A percentile compares a stretch with the other conserved stretches of the same genome.
Conservation (phyloP, 2,888 invertebrate species). For the Drosophila mettleri region DNA sequence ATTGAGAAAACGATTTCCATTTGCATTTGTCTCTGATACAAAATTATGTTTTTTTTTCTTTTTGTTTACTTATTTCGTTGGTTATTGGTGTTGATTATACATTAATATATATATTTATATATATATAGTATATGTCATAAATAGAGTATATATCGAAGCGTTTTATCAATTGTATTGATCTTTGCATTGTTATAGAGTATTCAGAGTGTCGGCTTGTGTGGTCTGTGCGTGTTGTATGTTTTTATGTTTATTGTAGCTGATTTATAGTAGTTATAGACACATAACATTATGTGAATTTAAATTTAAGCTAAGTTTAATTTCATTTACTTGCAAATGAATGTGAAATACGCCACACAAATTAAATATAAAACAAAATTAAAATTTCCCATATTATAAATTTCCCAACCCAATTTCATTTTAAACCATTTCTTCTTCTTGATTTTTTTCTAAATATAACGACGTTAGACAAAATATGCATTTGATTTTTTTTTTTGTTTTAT, state of each 20-base stretch:
- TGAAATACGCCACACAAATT: slow-evolving; percentile 54
- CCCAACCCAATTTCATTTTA: slow-evolving; percentile 45
- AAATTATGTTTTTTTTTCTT: slow-evolving; percentile 31
- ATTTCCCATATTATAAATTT: slow-evolving; percentile 13
- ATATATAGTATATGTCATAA: slow-evolving; percentile 52
- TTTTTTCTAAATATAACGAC: slow-evolving; percentile 70
- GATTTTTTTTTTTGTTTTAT: slow-evolving; percentile 1
- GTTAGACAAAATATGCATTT: slow-evolving; percentile 76
- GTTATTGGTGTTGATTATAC: slow-evolving; percentile 70
- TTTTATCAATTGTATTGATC: slow-evolving; percentile 74
- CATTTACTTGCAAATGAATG: slow-evolving; percentile 42
- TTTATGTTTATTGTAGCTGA: slow-evolving; percentile 31
- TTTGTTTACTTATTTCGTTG: slow-evolving; percentile 49
- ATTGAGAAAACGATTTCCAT: slow-evolving; percentile 25
- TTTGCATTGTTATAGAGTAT: slow-evolving; percentile 39
- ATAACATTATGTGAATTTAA: slow-evolving; percentile 59
- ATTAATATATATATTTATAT: slow-evolving; percentile 41
- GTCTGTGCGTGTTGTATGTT: slow-evolving; percentile 36
- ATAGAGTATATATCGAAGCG: slow-evolving; percentile 76
- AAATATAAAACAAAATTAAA: slow-evolving; percentile 28
- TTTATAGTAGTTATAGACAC: slow-evolving; percentile 67
- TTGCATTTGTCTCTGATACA: slow-evolving; percentile 43
- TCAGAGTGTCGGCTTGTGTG: slow-evolving; percentile 36
- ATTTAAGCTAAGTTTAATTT: slow-evolving; percentile 61
- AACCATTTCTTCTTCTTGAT: slow-evolving; percentile 18